A percentile compares a stretch with the other conserved stretches of the same genome.
Conservation (phyloP, 1,140 invertebrate genomes). For the Drosophila teissieri region DNA sequence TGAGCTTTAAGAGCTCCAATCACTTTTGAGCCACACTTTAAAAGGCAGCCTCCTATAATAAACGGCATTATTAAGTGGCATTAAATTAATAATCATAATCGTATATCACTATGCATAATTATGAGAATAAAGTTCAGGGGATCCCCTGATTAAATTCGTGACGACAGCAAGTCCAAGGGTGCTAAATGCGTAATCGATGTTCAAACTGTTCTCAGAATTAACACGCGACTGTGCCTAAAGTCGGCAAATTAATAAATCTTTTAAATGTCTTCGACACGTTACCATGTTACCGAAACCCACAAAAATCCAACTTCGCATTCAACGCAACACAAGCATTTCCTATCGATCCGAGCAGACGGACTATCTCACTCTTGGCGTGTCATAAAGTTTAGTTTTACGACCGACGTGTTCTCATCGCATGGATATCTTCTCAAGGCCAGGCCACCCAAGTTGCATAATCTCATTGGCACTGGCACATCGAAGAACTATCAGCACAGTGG, state of each 20-base stretch:
- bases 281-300: conserved; percentile 17
- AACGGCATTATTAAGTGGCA: conserved; percentile 26
- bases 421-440: conserved; percentile 31
- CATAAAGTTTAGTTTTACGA: conserved; percentile 45
- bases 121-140: conserved; percentile 19
- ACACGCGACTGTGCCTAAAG: not conserved
- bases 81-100: conserved; percentile 32
- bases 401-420: conserved; percentile 22
- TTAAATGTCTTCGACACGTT: conserved; percentile 21
- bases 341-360: conserved; percentile 7
- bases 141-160: conserved; percentile 13
- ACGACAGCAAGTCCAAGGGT: conserved; percentile 31
- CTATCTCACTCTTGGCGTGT: conserved; percentile 42
- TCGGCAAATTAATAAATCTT: conserved; percentile 25
- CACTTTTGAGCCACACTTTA: not conserved
- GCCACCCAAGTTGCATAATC: conserved; percentile 30
- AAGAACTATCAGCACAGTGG: conserved; percentile 42
- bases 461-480: conserved; percentile 30
- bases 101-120: conserved; percentile 29
- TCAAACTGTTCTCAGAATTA: conserved; percentile 14
- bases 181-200: conserved; percentile 18
- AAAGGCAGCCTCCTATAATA: conserved; percentile 21
- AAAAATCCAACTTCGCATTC: not conserved
- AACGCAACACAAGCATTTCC: conserved; percentile 17
- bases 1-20: not conserved